phyloP scores from a whole-genome alignment of 2,113 vertebrate genomes.

The Nothoprocta pentlandii region DNA sequence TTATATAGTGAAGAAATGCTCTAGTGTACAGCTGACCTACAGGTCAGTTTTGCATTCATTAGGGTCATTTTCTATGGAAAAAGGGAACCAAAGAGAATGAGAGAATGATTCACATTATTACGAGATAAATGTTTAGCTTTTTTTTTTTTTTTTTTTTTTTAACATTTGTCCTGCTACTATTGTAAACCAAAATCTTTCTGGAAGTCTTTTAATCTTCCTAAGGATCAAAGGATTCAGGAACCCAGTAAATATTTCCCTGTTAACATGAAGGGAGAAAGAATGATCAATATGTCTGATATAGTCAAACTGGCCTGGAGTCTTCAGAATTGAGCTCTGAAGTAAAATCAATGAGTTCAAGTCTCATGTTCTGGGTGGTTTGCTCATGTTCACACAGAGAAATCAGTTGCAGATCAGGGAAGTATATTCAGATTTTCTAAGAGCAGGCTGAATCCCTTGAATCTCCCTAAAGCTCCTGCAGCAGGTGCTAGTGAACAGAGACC shows the following conservation, averaged over 20 bases:
- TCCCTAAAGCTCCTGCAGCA: accelerated
- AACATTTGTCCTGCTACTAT: neutral
- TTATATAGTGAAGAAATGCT: neutral
- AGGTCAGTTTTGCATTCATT: neutral
- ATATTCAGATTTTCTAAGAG: neutral
- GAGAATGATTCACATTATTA: neutral
- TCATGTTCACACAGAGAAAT: neutral
- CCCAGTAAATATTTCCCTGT: neutral
- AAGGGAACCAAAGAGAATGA: neutral
- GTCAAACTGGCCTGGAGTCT: neutral
- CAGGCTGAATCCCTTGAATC: neutral
- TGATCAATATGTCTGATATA: neutral
- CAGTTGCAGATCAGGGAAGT: neutral
- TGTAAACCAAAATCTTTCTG: neutral
- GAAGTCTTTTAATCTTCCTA: neutral
- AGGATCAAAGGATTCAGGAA: neutral
- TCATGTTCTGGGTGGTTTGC: neutral
- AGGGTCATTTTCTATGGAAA: neutral
- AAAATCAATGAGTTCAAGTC: neutral
- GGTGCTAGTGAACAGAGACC: neutral
- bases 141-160: neutral
- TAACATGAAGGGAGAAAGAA: neutral
- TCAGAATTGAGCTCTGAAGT: neutral
- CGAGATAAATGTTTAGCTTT: neutral
- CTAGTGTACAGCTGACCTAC: neutral